phyloP scores from a whole-genome alignment of 2,888 invertebrate species.

The Mylabris sibirica region DNA sequence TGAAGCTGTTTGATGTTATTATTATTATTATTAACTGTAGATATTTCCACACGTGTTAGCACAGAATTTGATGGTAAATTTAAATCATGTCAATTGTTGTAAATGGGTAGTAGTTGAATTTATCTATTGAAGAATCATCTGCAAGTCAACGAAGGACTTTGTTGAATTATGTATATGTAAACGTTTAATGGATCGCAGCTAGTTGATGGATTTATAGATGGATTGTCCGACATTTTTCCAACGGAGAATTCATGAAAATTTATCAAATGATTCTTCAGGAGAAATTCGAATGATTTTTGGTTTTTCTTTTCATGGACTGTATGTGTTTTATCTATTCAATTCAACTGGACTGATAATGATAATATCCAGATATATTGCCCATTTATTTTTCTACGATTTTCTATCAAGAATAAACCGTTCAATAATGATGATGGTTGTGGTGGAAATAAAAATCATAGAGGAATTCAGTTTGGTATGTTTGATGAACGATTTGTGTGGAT shows the following conservation, averaged over 20 bases:
- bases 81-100: slow-evolving; percentile 32
- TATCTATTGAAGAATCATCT: slow-evolving; percentile 37
- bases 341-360: background rate
- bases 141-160: slow-evolving; percentile 36
- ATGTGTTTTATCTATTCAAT: background rate
- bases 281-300: background rate
- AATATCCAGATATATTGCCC: background rate
- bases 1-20: background rate
- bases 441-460: background rate
- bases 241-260: slow-evolving; percentile 28
- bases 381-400: background rate
- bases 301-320: background rate
- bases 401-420: background rate
- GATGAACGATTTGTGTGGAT: background rate
- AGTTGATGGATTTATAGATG: slow-evolving; percentile 39
- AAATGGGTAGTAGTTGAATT: slow-evolving; percentile 28
- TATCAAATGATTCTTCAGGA: slow-evolving; percentile 6
- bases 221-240: slow-evolving; percentile 24
- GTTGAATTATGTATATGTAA: slow-evolving; percentile 43
- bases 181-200: slow-evolving; percentile 38
- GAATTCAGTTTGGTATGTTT: background rate
- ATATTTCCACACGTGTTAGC: background rate
- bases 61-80: slow-evolving; percentile 16
- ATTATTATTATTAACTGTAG: background rate
- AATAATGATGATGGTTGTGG: background rate